phyloP scores from a whole-genome alignment of 2,797 vertebrate genomes.

The Sebastes oblongus region DNA sequence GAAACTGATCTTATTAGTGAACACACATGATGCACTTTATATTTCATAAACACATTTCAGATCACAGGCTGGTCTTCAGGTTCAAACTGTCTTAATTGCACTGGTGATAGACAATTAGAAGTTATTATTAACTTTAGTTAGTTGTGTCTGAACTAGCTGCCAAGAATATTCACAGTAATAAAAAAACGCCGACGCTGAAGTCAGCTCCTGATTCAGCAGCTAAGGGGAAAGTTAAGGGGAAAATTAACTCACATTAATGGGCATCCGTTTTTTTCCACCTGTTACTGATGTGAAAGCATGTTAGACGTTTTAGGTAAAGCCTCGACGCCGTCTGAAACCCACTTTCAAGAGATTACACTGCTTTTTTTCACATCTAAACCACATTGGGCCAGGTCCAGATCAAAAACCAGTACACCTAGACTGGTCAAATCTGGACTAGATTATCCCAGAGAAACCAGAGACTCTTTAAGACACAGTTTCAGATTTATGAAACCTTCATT shows the following conservation, averaged over 20 bases:
- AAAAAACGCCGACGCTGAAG: neutral
- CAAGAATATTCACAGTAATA: neutral
- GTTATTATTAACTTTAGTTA: neutral
- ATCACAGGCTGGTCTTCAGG: conserved; percentile 27
- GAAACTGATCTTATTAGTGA: neutral
- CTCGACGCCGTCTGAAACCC: neutral
- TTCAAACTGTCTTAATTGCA: conserved; percentile 24
- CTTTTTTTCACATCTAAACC: neutral
- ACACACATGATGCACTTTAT: conserved; percentile 51
- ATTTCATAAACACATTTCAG: neutral
- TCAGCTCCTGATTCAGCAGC: neutral
- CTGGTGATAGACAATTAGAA: neutral
- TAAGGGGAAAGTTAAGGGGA: neutral
- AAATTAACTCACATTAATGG: neutral
- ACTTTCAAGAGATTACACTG: neutral
- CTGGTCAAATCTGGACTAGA: neutral
- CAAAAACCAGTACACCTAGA: neutral
- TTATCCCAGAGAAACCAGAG: neutral
- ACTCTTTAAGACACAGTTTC: neutral
- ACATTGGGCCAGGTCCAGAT: too few relatives aligned
- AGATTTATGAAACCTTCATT: neutral
- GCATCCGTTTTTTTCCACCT: neutral
- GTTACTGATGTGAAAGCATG: neutral
- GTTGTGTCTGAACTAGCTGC: conserved; percentile 11
- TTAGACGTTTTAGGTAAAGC: neutral